phyloP scores from a whole-genome alignment of 2,797 vertebrate genomes.

The Hipposideros larvatus region DNA sequence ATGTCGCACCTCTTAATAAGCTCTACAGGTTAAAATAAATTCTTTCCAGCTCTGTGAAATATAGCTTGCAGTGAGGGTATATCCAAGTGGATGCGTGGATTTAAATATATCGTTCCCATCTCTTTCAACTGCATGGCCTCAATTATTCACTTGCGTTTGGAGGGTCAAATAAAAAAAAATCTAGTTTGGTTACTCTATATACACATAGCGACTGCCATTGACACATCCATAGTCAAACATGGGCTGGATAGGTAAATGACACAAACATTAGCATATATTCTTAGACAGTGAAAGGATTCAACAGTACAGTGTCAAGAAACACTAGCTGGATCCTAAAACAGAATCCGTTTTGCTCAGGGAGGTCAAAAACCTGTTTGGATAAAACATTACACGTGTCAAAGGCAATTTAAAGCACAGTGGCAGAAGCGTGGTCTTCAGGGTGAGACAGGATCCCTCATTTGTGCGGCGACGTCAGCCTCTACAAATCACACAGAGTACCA shows the following conservation, averaged over 20 bases:
- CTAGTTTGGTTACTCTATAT: neutral
- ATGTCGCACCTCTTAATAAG: constrained; percentile 56
- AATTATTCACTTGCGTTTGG: neutral
- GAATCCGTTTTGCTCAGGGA: neutral
- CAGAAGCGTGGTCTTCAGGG: neutral
- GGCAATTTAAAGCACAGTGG: neutral
- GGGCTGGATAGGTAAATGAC: neutral
- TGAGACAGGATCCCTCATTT: neutral
- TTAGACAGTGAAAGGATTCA: neutral
- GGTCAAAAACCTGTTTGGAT: neutral
- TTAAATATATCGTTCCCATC: neutral
- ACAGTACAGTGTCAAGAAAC: neutral
- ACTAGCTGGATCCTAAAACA: neutral
- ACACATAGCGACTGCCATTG: neutral
- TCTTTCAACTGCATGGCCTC: neutral
- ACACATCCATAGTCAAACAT: neutral
- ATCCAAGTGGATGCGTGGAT: neutral
- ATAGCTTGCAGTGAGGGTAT: neutral
- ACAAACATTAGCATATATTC: neutral
- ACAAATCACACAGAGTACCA: neutral
- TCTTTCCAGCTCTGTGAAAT: constrained; percentile 74
- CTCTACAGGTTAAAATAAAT: constrained; percentile 36
- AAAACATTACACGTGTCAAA: neutral
- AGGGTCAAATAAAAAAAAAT: neutral
- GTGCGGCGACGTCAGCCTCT: neutral